Conservation (phyloP, 2,113 vertebrate species). For the Sylvietta virens region DNA sequence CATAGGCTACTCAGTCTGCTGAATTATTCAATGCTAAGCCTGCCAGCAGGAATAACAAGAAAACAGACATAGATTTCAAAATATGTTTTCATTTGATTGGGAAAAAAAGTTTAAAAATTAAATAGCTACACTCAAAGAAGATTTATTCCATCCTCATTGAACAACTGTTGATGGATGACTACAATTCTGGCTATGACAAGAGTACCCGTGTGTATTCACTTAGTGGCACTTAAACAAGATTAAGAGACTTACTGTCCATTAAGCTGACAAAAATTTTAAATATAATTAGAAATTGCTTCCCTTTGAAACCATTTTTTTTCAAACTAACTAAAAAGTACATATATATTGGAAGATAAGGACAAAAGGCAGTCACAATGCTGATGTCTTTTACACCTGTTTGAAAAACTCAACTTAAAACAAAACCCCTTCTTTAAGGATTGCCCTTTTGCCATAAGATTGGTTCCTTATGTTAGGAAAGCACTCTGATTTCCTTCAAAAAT, state of each 20-base stretch:
- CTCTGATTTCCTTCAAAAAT: neutral
- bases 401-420: neutral
- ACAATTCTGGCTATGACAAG: neutral
- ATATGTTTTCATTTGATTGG: constrained; percentile 32
- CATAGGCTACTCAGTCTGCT: constrained; percentile 2
- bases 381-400: neutral
- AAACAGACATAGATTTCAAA: constrained; percentile 39
- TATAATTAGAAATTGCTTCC: neutral
- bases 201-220: neutral
- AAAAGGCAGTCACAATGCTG: neutral
- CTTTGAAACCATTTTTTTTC: neutral
- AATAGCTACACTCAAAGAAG: neutral
- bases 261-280: neutral
- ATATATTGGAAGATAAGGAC: neutral
- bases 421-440: neutral
- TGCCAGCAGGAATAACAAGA: constrained; percentile 27
- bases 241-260: neutral
- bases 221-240: neutral
- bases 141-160: neutral
- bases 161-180: neutral
- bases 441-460: neutral
- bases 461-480: neutral
- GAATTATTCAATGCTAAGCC: constrained; percentile 60
- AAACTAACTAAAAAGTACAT: neutral
- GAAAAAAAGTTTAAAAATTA: constrained; percentile 32